Conservation (phyloP, 2,888 invertebrate species). For the Nebria salina region DNA sequence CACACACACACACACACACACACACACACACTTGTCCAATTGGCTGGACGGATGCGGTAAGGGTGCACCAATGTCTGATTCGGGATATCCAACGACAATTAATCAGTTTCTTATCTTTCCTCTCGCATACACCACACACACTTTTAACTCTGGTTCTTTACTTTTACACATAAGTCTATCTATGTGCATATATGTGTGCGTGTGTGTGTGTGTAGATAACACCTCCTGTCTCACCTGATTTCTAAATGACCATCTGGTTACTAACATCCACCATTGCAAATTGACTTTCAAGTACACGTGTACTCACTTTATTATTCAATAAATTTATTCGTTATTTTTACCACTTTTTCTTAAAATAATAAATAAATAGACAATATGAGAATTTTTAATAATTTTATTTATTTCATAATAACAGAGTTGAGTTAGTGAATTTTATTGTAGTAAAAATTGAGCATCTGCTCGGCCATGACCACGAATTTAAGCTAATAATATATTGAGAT, state of each 20-base stretch:
- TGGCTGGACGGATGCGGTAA: not conserved
- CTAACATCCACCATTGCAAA: not conserved
- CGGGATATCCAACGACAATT: not conserved
- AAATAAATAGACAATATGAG: no score
- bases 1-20: not conserved
- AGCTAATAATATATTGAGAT: no score
- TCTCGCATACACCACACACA: not conserved
- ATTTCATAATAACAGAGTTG: no score
- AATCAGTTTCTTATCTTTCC: not conserved
- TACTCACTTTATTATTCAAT: not conserved
- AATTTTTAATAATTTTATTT: no score
- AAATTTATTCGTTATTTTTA: no score
- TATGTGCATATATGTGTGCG: not conserved
- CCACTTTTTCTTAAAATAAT: no score
- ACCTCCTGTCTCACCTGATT: not conserved
- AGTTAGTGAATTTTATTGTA: no score
- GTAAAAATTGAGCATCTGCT: no score
- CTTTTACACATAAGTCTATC: not conserved
- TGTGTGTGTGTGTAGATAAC: not conserved
- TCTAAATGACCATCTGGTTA: not conserved
- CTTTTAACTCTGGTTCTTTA: not conserved
- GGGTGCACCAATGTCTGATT: not conserved
- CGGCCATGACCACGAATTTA: no score
- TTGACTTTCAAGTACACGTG: not conserved
- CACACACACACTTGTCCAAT: not conserved